phyloP scores from a whole-genome alignment of 2,888 invertebrate genomes.

The Eristalis intricaria region DNA sequence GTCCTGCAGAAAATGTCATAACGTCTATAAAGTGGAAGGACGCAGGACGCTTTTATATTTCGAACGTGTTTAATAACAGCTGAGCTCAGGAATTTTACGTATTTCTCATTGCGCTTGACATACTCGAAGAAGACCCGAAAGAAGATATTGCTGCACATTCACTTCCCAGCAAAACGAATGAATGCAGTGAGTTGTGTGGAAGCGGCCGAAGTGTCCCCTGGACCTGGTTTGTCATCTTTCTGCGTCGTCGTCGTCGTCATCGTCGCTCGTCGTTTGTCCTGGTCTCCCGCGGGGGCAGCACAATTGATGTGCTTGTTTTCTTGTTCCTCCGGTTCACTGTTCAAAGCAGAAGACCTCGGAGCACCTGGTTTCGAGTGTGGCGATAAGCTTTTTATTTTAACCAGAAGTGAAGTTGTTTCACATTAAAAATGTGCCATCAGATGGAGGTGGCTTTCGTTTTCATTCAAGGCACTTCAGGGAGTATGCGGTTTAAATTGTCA shows the following conservation, averaged over 20 bases:
- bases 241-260: neutral
- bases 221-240: neutral
- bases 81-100: constrained; percentile 67
- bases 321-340: neutral
- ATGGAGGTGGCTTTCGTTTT: neutral
- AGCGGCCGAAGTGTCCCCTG: neutral
- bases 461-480: neutral
- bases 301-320: neutral
- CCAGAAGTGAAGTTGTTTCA: neutral
- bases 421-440: neutral
- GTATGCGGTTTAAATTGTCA: neutral
- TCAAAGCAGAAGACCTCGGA: neutral
- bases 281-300: neutral
- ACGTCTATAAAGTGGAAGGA: constrained; percentile 65
- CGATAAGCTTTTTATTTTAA: neutral
- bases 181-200: constrained; percentile 8
- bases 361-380: neutral
- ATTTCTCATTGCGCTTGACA: constrained; percentile 65
- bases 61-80: constrained; percentile 70
- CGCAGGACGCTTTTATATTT: constrained; percentile 67
- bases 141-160: constrained; percentile 53
- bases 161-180: constrained; percentile 35
- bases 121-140: constrained; percentile 30
- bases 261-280: neutral
- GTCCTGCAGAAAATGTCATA: constrained; percentile 71